phyloP scores from a whole-genome alignment of 2,797 vertebrate genomes.

The Ceyx erithaca region DNA sequence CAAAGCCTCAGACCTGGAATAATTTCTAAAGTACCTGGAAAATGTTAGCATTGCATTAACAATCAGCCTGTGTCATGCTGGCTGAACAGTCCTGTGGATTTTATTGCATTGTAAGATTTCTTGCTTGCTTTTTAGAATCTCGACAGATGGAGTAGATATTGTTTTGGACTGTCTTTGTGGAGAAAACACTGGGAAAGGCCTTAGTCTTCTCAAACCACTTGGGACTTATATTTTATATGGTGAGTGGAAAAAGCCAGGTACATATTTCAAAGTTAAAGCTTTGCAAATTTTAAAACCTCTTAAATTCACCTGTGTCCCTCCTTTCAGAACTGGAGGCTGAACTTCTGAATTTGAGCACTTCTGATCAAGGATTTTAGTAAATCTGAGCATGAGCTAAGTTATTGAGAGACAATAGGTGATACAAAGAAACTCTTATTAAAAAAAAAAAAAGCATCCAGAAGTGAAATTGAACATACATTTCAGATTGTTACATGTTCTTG shows the following conservation, averaged over 20 bases:
- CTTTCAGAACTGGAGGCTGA: background rate
- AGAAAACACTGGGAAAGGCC: conserved; percentile 95
- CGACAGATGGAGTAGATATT: conserved; percentile 94
- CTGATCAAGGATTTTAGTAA: background rate
- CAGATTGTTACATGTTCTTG: background rate
- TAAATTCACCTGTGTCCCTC: background rate
- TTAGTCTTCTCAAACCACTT: conserved; percentile 93
- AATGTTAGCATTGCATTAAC: background rate
- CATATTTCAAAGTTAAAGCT: background rate
- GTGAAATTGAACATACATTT: background rate
- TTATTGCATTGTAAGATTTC: background rate
- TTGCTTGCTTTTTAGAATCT: conserved; percentile 84
- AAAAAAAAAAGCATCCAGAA: background rate
- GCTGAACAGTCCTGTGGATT: background rate
- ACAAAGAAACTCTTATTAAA: background rate
- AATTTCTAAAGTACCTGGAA: background rate
- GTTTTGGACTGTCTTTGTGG: conserved; percentile 96
- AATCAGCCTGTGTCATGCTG: background rate
- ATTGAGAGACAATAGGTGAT: background rate
- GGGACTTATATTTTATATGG: conserved; percentile 98
- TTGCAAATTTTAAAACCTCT: background rate
- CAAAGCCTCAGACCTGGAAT: background rate
- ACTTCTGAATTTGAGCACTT: background rate
- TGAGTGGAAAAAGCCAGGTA: conserved; percentile 72
- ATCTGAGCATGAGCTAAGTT: background rate